phyloP scores from a whole-genome alignment of 2,888 invertebrate species.

The Agrochola circellaris region DNA sequence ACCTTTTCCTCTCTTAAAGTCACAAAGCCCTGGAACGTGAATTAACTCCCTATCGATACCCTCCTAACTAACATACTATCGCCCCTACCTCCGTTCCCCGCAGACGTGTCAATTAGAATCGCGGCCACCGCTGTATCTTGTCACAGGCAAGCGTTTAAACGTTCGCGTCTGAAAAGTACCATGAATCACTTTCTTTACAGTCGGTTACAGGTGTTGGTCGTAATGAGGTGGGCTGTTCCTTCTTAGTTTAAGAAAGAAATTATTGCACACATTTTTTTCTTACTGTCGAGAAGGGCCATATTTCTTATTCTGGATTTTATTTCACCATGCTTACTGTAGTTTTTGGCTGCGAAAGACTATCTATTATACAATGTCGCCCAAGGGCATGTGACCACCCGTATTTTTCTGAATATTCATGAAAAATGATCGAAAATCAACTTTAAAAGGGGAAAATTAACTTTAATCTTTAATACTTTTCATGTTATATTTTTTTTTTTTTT shows the following conservation, averaged over 20 bases:
- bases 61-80: constrained; percentile 16
- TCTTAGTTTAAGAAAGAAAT: neutral
- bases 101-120: constrained; percentile 84
- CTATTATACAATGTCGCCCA: no score
- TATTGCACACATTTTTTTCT: neutral
- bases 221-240: constrained; percentile 28
- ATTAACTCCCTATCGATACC: constrained; percentile 45
- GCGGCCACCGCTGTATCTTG: constrained; percentile 72
- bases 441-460: no score
- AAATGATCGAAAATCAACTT: no score
- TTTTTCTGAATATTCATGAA: no score
- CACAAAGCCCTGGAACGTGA: neutral
- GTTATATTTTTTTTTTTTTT: no score
- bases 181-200: constrained; percentile 37
- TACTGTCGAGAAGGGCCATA: neutral
- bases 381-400: no score
- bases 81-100: constrained; percentile 69
- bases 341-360: no score
- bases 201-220: constrained; percentile 39
- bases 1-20: neutral
- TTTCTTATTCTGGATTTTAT: neutral
- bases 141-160: constrained; percentile 72
- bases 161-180: constrained; percentile 39
- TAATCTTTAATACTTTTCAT: no score
- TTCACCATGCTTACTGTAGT: no score